Conservation (phyloP, 1,140 invertebrate species). For the Planococcus citri region DNA sequence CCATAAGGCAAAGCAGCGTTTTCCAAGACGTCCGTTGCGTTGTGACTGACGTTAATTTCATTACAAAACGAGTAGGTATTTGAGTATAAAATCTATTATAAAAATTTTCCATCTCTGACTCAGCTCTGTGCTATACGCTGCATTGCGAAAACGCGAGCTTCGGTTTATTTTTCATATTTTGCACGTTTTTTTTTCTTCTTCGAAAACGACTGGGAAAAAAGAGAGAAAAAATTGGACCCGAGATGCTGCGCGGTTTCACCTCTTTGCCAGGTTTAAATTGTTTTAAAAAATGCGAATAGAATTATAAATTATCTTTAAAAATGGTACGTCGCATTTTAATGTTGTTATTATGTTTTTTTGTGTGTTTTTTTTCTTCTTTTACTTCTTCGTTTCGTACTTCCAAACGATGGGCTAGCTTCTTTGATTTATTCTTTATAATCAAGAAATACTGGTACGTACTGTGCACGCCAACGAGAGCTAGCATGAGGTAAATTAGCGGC, state of each 20-base stretch:
- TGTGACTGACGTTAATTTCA: background rate
- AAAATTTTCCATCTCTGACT: background rate
- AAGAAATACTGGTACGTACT: background rate
- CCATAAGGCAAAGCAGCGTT: no score
- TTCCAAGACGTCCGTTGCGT: no score
- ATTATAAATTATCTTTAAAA: conserved; percentile 9
- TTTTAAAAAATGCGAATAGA: conserved; percentile 8
- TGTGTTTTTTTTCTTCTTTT: no score
- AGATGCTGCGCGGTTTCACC: background rate
- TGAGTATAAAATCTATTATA: background rate
- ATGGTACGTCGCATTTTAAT: background rate
- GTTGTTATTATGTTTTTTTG: no score
- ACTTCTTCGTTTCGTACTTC: background rate
- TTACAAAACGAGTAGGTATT: background rate
- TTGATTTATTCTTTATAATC: conserved; percentile 3
- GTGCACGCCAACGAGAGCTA: no score
- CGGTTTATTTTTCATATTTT: background rate
- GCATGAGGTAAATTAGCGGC: no score
- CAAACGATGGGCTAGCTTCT: background rate
- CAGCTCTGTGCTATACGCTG: background rate
- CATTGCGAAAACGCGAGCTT: no score
- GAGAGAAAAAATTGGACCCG: no score
- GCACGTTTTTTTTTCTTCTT: background rate
- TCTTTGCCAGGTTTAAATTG: background rate
- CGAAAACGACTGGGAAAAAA: no score